phyloP scores from a whole-genome alignment of 92 coral and sea anemone species.

The Umimayanthus chanpuru region DNA sequence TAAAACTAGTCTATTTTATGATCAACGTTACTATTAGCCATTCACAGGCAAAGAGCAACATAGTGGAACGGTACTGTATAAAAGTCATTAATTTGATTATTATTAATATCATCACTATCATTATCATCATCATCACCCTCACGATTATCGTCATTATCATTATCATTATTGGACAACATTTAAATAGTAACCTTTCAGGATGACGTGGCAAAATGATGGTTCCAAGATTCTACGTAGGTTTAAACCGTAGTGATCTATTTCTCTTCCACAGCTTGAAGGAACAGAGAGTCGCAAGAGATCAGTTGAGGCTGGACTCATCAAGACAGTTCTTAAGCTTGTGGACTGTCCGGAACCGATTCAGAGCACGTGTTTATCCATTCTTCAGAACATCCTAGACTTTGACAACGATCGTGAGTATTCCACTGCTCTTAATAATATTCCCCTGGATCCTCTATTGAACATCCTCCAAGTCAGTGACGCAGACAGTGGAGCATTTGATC shows the following conservation, averaged over 20 bases:
- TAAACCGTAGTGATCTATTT: background rate
- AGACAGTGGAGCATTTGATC: conserved; percentile 86
- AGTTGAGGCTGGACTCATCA: conserved; percentile 94
- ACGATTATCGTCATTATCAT: too few species aligned
- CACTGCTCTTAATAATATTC: conserved; percentile 87
- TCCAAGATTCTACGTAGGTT: background rate
- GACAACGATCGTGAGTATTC: conserved; percentile 93
- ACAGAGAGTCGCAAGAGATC: conserved; percentile 97
- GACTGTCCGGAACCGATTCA: conserved; percentile 90
- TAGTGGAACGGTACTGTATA: too few species aligned
- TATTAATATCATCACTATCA: too few species aligned
- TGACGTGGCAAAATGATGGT: background rate
- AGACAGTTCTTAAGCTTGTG: conserved; percentile 88
- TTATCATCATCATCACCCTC: too few species aligned
- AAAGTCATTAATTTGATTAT: too few species aligned
- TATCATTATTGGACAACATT: background rate
- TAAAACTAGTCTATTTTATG: too few species aligned
- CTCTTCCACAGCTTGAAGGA: conserved; percentile 81
- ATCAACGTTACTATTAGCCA: too few species aligned
- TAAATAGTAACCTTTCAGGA: background rate
- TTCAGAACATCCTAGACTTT: conserved; percentile 91
- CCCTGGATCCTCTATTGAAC: conserved; percentile 87
- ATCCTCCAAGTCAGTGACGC: conserved; percentile 78
- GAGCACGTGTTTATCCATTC: conserved; percentile 92
- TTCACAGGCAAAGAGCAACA: too few species aligned